Evolutionary conservation across 1,140 invertebrate genomes (phyloP), one percentile per base, ranked within the genome.

Genomic region (Octopus sinensis): DNA sequence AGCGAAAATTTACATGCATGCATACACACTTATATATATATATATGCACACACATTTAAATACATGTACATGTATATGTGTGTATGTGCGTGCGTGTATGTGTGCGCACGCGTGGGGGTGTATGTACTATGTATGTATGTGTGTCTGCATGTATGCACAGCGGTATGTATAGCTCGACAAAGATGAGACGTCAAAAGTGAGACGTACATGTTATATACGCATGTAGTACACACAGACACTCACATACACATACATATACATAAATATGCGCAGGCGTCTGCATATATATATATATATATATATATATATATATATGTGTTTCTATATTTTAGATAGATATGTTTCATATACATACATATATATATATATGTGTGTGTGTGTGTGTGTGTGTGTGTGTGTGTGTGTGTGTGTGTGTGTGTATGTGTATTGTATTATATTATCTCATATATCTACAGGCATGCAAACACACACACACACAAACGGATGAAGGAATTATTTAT

Each of bases 211-310:
- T 43, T 6, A 62, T 13, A 43, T 80, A 62, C 0, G 17, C n/a
- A 56, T 54, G 79, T 56, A 13, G 30, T 23, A 5, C 4, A 4
- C 4, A 23, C 10, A 71, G 10, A 76, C 23, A 76, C 12, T 53
- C 3, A 81, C n/a, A 81, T 54, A 81, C 17, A 81, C 51, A 76
- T 62, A 81, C 56, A 76, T 51, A 76, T 53, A 81, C 53, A 76
- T 54, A 81, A 6, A 81, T 54, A 81, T n/a, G 79, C 52, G 82
- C 52, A 68, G 82, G 73, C 79, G 77, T 79, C 78, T 43, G 56
- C 30, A 75, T 71, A 82, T 53, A 17, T 62, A 62, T 62, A 62
- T 17, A 5, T n/a, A 13, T 13, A 71, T 71, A 71, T 71, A 71
- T 71, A 71, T 71, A 71, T 71, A 71, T 71, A 71, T 71, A 71